A percentile compares a stretch with the other conserved stretches of the same genome.
phyloP scores from a whole-genome alignment of 2,797 vertebrate species.

The Lycodopsis pacificus region DNA sequence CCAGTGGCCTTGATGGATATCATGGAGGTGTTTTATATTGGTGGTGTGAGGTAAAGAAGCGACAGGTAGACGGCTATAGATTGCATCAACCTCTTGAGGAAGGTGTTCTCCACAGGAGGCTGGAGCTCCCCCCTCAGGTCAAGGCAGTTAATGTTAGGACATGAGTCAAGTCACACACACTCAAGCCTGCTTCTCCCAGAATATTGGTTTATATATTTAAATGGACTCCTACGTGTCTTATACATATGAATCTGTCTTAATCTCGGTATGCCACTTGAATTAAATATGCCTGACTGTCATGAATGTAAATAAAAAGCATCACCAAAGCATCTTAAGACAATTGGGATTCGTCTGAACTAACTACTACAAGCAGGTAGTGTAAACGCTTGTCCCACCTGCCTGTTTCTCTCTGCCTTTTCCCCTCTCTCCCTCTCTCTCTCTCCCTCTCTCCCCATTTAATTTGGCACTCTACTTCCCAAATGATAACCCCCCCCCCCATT shows the following conservation, averaged over 20 bases:
- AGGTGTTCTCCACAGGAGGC: slow-evolving; percentile 7
- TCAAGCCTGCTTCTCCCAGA: neutral
- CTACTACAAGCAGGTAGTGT: slow-evolving; percentile 31
- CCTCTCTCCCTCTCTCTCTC: neutral
- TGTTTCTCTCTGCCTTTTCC: neutral
- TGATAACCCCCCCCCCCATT: neutral
- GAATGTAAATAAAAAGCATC: slow-evolving; percentile 59
- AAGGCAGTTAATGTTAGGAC: neutral
- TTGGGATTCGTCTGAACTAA: slow-evolving; percentile 34
- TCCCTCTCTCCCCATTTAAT: slow-evolving; percentile 8
- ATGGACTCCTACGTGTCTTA: slow-evolving; percentile 22
- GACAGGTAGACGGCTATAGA: slow-evolving; percentile 23
- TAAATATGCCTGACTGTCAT: slow-evolving; percentile 32
- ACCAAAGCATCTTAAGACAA: slow-evolving; percentile 37
- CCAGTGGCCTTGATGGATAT: slow-evolving; percentile 49
- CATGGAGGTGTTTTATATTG: slow-evolving; percentile 33
- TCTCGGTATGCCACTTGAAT: slow-evolving; percentile 43
- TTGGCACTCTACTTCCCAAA: slow-evolving; percentile 3
- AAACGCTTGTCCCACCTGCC: slow-evolving; percentile 37
- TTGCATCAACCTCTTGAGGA: slow-evolving; percentile 14
- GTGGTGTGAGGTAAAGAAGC: slow-evolving; percentile 18
- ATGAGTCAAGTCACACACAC: neutral
- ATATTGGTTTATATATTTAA: slow-evolving; percentile 13
- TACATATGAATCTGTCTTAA: slow-evolving; percentile 44
- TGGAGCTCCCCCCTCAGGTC: slow-evolving; percentile 57